phyloP scores from a whole-genome alignment of 2,797 vertebrate genomes.

The Dendrocincla fuliginosa region DNA sequence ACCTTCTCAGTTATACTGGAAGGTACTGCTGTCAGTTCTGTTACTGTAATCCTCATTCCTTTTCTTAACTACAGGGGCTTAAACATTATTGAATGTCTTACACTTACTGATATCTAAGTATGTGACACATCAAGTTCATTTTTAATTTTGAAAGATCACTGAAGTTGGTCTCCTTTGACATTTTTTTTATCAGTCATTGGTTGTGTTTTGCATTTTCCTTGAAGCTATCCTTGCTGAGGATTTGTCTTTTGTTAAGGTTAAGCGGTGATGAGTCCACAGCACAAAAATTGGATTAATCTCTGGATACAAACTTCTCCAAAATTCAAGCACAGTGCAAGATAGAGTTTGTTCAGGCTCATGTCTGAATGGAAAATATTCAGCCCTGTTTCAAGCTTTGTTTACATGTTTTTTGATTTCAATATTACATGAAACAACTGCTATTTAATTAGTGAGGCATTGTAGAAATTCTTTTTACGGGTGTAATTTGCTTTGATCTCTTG shows the following conservation, averaged over 20 bases:
- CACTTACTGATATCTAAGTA: background rate
- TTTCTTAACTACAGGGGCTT: background rate
- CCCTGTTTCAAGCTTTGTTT: conserved; percentile 41
- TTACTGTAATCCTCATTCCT: background rate
- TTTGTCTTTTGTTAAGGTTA: background rate
- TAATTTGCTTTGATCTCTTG: conserved; percentile 61
- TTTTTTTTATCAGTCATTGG: background rate
- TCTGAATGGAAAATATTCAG: conserved; percentile 39
- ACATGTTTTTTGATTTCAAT: conserved; percentile 41
- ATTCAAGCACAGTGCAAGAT: background rate
- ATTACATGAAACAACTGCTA: conserved; percentile 33
- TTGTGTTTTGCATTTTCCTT: background rate
- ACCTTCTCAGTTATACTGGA: background rate
- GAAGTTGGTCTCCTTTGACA: background rate
- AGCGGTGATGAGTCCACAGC: background rate
- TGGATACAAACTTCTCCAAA: background rate
- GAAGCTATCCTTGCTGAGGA: background rate
- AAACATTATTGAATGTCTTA: background rate
- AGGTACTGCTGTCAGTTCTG: background rate
- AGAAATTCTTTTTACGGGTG: conserved; percentile 58
- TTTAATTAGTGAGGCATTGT: conserved; percentile 47
- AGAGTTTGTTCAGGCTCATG: conserved; percentile 23
- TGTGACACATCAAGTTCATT: background rate
- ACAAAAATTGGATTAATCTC: background rate
- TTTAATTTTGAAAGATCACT: background rate